These are phyloP conservation scores for Meriones psammophilus DNA, from an alignment of 2,797 vertebrate genomes.

Conservation along the genomic window DNA sequence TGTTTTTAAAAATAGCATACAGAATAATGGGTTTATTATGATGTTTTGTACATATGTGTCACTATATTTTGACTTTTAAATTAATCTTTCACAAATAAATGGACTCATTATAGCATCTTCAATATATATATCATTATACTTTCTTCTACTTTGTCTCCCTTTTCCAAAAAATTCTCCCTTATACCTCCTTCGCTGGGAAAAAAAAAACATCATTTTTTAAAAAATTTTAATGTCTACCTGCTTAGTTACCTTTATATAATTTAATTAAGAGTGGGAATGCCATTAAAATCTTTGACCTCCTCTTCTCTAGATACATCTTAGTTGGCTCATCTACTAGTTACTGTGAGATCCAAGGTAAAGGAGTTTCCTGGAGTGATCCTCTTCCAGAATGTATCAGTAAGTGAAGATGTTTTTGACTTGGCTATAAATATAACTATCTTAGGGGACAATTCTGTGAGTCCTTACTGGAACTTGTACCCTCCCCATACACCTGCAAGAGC, in stretches of 20 bases:
- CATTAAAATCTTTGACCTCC: slow-evolving; percentile 38
- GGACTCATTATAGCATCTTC: not conserved
- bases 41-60: not conserved
- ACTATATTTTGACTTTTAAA: not conserved
- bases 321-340: slow-evolving; percentile 65
- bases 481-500: slow-evolving; percentile 29
- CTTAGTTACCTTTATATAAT: not conserved
- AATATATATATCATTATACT: not conserved
- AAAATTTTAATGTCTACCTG: not conserved
- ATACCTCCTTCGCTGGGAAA: not conserved
- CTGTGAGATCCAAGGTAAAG: slow-evolving; percentile 69
- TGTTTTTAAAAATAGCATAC: not conserved
- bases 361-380: not conserved
- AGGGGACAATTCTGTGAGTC: not conserved
- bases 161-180: not conserved
- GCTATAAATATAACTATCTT: not conserved
- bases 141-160: not conserved
- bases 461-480: not conserved
- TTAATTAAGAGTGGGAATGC: slow-evolving; percentile 31
- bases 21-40: not conserved
- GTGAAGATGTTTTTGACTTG: not conserved
- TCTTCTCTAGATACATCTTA: slow-evolving; percentile 77
- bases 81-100: not conserved
- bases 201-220: not conserved
- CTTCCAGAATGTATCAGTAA: slow-evolving; percentile 18